Percentiles rank a stretch among this genome's conserved stretches.
phyloP scores from a whole-genome alignment of 1,140 invertebrate species.

The Theocolax elegans region DNA sequence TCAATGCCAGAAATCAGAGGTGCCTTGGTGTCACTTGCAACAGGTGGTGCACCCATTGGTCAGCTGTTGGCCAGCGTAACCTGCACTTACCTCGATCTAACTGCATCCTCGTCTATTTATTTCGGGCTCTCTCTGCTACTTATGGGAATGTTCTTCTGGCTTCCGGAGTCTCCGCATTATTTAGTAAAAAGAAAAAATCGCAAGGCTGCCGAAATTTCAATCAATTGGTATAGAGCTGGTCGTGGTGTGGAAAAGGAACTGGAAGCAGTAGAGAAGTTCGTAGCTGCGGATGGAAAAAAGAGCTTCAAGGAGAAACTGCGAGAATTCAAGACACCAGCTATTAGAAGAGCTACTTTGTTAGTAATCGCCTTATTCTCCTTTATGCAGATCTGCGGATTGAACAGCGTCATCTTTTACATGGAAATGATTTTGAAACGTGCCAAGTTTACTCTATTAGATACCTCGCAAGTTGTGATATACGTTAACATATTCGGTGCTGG shows the following conservation, averaged over 20 bases:
- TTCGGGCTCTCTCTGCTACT: slow-evolving; percentile 78
- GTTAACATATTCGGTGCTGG: slow-evolving; percentile 75
- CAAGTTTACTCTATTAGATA: slow-evolving; percentile 64
- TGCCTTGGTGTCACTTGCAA: slow-evolving; percentile 72
- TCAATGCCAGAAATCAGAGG: slow-evolving; percentile 73
- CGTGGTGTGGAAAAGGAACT: slow-evolving; percentile 25
- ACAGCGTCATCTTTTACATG: slow-evolving; percentile 78
- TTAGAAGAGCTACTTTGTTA: slow-evolving; percentile 72
- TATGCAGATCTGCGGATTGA: slow-evolving; percentile 82
- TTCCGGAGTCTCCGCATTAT: slow-evolving; percentile 82
- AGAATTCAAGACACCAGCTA: slow-evolving; percentile 22
- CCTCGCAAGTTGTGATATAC: slow-evolving; percentile 71
- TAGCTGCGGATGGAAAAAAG: neutral
- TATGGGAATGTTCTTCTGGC: slow-evolving; percentile 73
- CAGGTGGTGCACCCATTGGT: slow-evolving; percentile 69
- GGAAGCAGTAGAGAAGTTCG: slow-evolving; percentile 32
- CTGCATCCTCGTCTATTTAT: slow-evolving; percentile 70
- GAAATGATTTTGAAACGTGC: slow-evolving; percentile 77
- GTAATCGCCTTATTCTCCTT: slow-evolving; percentile 75
- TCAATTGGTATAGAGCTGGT: slow-evolving; percentile 40
- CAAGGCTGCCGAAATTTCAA: slow-evolving; percentile 70
- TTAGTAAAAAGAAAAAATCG: slow-evolving; percentile 69
- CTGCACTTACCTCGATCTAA: slow-evolving; percentile 71
- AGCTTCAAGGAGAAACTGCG: slow-evolving; percentile 20
- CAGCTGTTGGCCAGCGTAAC: slow-evolving; percentile 76